Evolutionary conservation across 2,888 invertebrate genomes (phyloP), one percentile per base, ranked within the genome.

Genomic region (Anorthoa munda): DNA sequence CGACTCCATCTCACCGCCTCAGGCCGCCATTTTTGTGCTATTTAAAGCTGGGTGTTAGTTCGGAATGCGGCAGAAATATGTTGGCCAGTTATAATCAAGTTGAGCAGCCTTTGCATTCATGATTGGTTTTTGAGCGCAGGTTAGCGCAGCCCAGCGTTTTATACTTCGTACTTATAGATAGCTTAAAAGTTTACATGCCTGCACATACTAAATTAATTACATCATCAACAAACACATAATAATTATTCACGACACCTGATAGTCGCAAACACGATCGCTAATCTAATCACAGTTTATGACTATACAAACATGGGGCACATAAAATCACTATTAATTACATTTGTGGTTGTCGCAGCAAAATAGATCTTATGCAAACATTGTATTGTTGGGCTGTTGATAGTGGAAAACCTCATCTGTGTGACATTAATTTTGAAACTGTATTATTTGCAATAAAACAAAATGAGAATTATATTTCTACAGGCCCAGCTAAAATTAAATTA

Each of bases 201-300:
- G 61, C 56, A n/a, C 4, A 45, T 12, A 12, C 13, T 21, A 70
- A 71, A 81, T 75, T 79, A 75, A 75, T 75, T 55, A 83, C 66
- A 46, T 67, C 23, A 48, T 67, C 51, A 59, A 53, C 61, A 61
- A 75, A 72, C 66, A 76, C 75, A 79, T 80, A 75, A 81, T 83
- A 83, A 80, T 83, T 55, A 83, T 66, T 80, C 75, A 83, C 76
- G 50, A 64, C 68, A 83, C 80, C 77, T 80, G 71, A 80, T 77
- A 66, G 70, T 50, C n/a, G 58, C 46, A 15, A 66, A 81, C 77
- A 56, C 74, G 63, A 85, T 84, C 77, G 55, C 60, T 65, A 69
- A 84, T 81, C 71, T 81, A 70, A 86, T 86, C 86, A 77, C 79
- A 77, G 75, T 85, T 85, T 84, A 86, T 79, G 79, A 79, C 72